phyloP scores from a whole-genome alignment of 2,797 vertebrate species.

The Poecilia wingei region DNA sequence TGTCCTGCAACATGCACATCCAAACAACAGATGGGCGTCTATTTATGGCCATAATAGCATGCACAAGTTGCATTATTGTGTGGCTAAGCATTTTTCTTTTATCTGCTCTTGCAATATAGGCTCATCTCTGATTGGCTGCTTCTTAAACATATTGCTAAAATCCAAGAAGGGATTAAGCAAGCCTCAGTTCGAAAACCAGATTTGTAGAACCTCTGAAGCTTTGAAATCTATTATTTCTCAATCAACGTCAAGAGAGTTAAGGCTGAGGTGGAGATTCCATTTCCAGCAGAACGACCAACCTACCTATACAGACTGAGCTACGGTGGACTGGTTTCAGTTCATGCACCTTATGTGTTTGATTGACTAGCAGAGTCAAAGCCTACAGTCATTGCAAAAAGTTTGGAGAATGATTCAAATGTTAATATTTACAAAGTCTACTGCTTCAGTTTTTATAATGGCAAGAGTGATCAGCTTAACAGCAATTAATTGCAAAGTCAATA shows the following conservation, averaged over 20 bases:
- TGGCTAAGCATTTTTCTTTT: background rate
- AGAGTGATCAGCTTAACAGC: too few relatives aligned
- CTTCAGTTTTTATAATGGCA: too few relatives aligned
- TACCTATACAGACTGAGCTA: background rate
- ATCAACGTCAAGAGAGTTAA: background rate
- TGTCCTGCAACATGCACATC: slow-evolving; percentile 26
- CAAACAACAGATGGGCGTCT: slow-evolving; percentile 33
- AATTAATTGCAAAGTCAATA: too few relatives aligned
- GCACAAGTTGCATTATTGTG: slow-evolving; percentile 10
- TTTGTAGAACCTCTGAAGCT: background rate
- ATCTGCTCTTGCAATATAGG: background rate
- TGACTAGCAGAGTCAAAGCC: background rate
- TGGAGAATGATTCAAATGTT: too few relatives aligned
- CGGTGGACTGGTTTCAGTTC: background rate
- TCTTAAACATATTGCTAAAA: background rate
- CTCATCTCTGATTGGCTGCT: background rate
- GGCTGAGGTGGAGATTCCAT: background rate
- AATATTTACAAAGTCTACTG: too few relatives aligned
- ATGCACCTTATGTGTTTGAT: background rate
- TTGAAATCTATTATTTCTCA: background rate
- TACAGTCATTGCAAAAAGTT: too few relatives aligned
- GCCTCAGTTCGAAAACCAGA: background rate
- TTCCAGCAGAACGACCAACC: background rate
- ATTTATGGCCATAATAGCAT: slow-evolving; percentile 31
- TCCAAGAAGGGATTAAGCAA: background rate